These are phyloP conservation scores for Dryomyza anilis DNA, from an alignment of 2,888 invertebrate species.

Conservation along the genomic window DNA sequence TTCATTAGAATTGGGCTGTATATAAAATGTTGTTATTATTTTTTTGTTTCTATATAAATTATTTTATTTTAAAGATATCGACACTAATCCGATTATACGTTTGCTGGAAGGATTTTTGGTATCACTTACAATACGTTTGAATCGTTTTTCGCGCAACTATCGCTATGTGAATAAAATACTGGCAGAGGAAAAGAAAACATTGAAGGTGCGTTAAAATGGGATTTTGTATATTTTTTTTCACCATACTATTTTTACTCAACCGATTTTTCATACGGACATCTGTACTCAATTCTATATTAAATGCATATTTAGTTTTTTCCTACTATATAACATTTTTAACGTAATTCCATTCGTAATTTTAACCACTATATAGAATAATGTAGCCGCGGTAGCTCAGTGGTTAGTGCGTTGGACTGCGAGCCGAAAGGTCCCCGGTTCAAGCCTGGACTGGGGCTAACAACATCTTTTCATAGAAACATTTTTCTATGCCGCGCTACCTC, in stretches of 20 bases:
- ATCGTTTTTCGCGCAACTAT: constrained; percentile 89
- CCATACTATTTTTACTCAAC: not conserved
- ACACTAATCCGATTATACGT: constrained; percentile 53
- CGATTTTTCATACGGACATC: not conserved
- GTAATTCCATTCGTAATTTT: constrained; percentile 13
- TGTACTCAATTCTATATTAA: constrained; percentile 30
- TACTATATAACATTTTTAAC: no score
- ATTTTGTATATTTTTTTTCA: not conserved
- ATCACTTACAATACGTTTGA: constrained; percentile 80
- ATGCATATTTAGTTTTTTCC: constrained; percentile 30
- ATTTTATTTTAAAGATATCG: constrained; percentile 44
- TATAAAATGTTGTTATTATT: no score
- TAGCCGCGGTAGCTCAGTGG: no score
- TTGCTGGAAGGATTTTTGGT: constrained; percentile 66
- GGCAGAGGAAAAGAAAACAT: constrained; percentile 82
- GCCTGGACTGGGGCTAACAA: no score
- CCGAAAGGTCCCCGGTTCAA: no score
- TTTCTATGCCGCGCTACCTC: no score
- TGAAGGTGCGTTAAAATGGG: constrained; percentile 87
- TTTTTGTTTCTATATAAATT: no score
- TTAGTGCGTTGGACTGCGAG: no score
- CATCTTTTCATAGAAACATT: no score
- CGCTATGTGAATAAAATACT: constrained; percentile 91
- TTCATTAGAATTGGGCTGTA: no score
- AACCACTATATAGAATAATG: no score